Evolutionary conservation across 2,888 invertebrate genomes (phyloP), one percentile per base, ranked within the genome.

Genomic region (Oeneis ivallda): DNA sequence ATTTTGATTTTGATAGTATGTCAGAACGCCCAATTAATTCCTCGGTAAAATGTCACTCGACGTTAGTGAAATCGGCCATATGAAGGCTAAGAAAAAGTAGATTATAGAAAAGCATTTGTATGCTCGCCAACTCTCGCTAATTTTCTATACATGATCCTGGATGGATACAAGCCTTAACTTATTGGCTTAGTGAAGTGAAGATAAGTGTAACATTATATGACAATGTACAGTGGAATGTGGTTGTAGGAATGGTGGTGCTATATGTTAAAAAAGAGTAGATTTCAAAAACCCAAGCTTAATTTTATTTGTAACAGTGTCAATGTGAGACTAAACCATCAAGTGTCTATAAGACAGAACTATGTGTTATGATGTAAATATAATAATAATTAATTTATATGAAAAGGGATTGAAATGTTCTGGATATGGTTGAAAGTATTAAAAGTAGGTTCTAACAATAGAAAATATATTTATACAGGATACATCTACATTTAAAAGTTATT

Each of bases 181-280:
- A 9, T 15, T 15, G 47, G 47, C 47, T 47, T 17, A 34, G 62
- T 69, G 68, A 61, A 70, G 58, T 66, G 65, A 65, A 61, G 43
- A 47, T 53, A 43, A 41, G 9, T 5, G 6, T 7, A 34, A 17
- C 13, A 45, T 15, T 53, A 62, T 52, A 59, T 64, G 63, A 65
- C 62, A 62, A 54, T 65, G 63, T 58, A 73, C 64, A 68, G 63
- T 72, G 75, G 74, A 76, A 77, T 75, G 78, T 75, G 84, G 85
- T 83, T 84, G 83, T 80, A 79, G 78, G 82, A 85, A 83, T 79
- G 85, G 87, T 88, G 89, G 89, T 89, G 89, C 89, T 89, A 89
- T 84, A 78, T 82, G 82, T 81, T 47, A 80, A 41, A 81, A 78
- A 79, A 80, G 78, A 80, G 79, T 59, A 59, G 26, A 56, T 11